Conservation (phyloP, 2,113 vertebrate genomes). For the Rhinolophus sinicus region DNA sequence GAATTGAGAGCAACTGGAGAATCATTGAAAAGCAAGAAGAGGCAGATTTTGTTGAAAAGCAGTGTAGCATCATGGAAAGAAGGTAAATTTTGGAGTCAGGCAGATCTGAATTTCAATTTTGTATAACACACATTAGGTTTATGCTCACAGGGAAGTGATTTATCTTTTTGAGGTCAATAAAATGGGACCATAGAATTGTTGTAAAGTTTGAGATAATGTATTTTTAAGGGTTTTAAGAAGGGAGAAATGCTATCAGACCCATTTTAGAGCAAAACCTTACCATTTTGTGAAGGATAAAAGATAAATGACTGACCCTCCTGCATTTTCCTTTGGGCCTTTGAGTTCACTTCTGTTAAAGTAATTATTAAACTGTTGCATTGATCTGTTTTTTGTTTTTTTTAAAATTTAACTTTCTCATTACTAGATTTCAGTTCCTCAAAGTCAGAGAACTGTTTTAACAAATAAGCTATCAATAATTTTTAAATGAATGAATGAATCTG, state of each 20-base stretch:
- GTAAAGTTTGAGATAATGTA: neutral
- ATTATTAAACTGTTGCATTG: neutral
- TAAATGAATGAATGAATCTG: neutral
- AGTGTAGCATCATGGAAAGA: neutral
- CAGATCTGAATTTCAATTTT: slow-evolving; percentile 27
- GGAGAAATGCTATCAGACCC: neutral
- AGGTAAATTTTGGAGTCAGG: neutral
- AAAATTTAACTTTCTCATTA: neutral
- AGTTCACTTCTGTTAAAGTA: neutral
- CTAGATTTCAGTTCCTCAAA: neutral
- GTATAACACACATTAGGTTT: neutral
- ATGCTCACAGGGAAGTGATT: neutral
- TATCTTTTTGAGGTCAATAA: neutral
- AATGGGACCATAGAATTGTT: neutral
- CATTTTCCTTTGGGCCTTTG: slow-evolving; percentile 19
- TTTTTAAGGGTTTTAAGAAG: neutral
- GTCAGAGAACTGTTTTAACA: neutral
- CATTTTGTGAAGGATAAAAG: neutral
- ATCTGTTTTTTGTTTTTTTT: neutral
- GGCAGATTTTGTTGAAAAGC: neutral
- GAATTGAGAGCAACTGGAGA: slow-evolving; percentile 23
- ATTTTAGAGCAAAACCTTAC: neutral
- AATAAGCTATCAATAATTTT: neutral
- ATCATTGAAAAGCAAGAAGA: neutral
- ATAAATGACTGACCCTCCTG: neutral